A percentile compares a stretch with the other conserved stretches of the same genome.
These are phyloP conservation scores for Drosophila setosimentum DNA, from an alignment of 2,888 invertebrate genomes.

Conservation along the genomic window DNA sequence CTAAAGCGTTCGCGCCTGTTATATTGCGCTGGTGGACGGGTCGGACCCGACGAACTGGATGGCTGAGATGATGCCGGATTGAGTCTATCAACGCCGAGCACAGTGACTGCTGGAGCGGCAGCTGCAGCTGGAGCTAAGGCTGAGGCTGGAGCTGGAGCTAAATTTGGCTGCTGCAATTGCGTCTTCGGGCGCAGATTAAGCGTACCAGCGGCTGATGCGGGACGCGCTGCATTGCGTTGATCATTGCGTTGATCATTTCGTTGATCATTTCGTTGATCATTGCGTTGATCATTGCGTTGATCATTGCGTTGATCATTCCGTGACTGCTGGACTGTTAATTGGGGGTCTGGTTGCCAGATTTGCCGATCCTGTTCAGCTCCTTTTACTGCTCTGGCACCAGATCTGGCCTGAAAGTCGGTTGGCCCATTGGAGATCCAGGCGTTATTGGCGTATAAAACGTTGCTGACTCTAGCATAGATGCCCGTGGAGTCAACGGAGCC, in stretches of 20 bases:
- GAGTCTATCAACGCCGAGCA: not conserved
- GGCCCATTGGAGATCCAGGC: not conserved
- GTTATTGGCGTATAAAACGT: not conserved
- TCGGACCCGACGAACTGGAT: conserved; percentile 14
- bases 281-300: conserved; percentile 4
- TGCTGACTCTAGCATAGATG: not conserved
- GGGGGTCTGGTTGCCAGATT: not conserved
- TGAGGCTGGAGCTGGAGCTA: not conserved
- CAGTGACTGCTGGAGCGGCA: not conserved
- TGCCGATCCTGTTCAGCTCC: conserved; percentile 15
- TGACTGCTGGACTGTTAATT: conserved; percentile 10
- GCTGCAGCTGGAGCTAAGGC: not conserved
- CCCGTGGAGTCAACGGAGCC: conserved; percentile 4
- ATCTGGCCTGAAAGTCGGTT: not conserved
- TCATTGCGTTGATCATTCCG: conserved; percentile 6
- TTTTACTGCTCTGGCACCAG: not conserved
- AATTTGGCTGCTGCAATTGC: not conserved
- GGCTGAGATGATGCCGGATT: not conserved
- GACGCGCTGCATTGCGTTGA: not conserved
- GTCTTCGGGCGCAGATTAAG: not conserved
- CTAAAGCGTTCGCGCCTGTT: conserved; percentile 66
- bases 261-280: not conserved
- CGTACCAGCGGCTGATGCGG: not conserved
- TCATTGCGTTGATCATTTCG: too few relatives aligned
- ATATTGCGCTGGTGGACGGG: conserved; percentile 40